Base-by-base conservation (phyloP, 2,797 vertebrate genomes). In the Pyrocephalus nanus region DNA sequence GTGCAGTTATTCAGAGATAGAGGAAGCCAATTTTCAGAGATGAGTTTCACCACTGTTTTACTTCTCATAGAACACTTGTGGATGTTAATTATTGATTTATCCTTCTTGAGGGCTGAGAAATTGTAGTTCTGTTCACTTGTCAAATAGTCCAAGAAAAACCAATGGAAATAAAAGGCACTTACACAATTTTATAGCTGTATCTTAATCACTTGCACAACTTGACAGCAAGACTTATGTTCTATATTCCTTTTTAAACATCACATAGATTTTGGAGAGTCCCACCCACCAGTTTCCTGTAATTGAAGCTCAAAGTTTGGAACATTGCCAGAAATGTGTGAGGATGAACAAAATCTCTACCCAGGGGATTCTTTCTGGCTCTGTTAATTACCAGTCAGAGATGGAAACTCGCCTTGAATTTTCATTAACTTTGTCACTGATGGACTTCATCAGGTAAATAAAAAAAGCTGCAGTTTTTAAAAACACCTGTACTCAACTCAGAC, bases 361-460 rank as follows among this genome's bases (percentile, higher is more conserved):
- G 18, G 98, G 97, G 80, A 76, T 86, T 76, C 97, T 99, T 71
- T 90, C 84, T 36, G 99, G 98, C 32, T 95, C 71, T 9, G 18
- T 98, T 62, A 97, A 93, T 61, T 99, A 98, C 96, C 97, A 97
- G 42, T 66, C 94, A 34, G 94, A 98, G 48, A 86, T 57, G 34
- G 98, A 97, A 78, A 94, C 96, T 81, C 80, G 27, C 17, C 92
- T 98, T 32, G 95, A 97, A 73, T 99, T 99, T 96, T 98, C 98
- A 40, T 51, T 99, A 79, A 97, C 96, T 67, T 98, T 99, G 66
- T 98, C 98, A n/a, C 93, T 99, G 45, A 90, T 97, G 70, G 98
- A 98, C 97, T 99, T 99, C 90, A 98, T 99, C 97, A 99, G 99
- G 99, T 99, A 98, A 97, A 40, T 53, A 26, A 85, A 85, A 91